These are phyloP conservation scores for Gadopsis marmoratus DNA, from an alignment of 2,797 vertebrate species.

Conservation along the genomic window DNA sequence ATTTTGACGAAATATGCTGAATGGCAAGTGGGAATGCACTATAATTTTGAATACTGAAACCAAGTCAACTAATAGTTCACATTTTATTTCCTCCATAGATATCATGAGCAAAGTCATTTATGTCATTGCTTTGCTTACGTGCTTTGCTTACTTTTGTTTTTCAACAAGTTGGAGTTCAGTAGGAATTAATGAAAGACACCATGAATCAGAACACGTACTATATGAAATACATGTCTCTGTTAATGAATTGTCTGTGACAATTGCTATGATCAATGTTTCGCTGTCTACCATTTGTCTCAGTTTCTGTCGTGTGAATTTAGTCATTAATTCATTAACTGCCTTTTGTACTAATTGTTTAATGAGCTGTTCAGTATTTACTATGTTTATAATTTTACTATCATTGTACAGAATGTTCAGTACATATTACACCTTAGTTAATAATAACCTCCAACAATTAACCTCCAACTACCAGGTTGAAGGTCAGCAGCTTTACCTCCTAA, in stretches of 20 bases:
- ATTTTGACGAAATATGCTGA: conserved; percentile 42
- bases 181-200: background rate
- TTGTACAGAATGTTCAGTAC: background rate
- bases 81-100: conserved; percentile 26
- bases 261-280: background rate
- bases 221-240: background rate
- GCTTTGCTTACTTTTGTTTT: conserved; percentile 4
- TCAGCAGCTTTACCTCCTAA: too few species aligned
- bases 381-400: background rate
- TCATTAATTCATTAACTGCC: background rate
- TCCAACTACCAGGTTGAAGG: too few species aligned
- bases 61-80: conserved; percentile 19
- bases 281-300: background rate
- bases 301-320: background rate
- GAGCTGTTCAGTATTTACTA: background rate
- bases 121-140: conserved; percentile 10
- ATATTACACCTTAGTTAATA: background rate
- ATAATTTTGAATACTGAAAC: conserved; percentile 21
- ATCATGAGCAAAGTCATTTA: conserved; percentile 6
- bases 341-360: background rate
- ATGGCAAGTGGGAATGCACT: conserved; percentile 37
- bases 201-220: conserved; percentile 5
- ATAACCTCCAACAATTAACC: too few species aligned
- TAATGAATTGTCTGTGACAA: background rate
- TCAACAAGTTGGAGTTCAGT: background rate